A percentile compares a stretch with the other conserved stretches of the same genome.
Evolutionary conservation across 2,797 vertebrate genomes (phyloP).

Genomic region (Rhadinocentrus ornatus): DNA sequence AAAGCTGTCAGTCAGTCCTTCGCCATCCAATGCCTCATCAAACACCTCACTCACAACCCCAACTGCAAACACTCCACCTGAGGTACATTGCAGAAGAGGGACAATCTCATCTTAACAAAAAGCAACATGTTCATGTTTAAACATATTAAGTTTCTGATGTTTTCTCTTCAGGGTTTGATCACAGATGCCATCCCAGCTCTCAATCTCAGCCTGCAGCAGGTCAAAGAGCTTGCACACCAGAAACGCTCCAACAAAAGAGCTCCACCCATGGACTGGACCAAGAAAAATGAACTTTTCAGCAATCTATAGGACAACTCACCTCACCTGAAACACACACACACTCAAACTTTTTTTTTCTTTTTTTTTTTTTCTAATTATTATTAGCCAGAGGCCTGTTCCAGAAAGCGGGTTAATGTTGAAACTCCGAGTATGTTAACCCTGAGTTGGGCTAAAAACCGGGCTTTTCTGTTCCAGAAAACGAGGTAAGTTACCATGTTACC

Average conservation of each 20-base stretch:
- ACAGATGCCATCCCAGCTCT: conserved; percentile 81
- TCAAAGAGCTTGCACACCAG: conserved; percentile 93
- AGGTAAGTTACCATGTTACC: no score
- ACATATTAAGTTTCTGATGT: no score
- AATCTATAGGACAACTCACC: conserved; percentile 85
- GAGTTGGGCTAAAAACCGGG: no score
- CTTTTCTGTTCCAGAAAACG: no score
- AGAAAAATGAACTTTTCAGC: conserved; percentile 98
- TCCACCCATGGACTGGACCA: conserved; percentile 98
- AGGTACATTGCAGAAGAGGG: conserved; percentile 59
- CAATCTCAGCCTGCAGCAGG: conserved; percentile 89
- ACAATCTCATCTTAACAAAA: not conserved
- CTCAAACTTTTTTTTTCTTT: conserved; percentile 6
- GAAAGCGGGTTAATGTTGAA: no score
- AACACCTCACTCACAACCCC: conserved; percentile 76
- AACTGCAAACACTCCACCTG: conserved; percentile 70
- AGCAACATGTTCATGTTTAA: not conserved
- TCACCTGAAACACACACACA: conserved; percentile 18
- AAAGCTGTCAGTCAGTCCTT: conserved; percentile 78
- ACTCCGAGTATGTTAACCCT: no score
- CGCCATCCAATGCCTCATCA: conserved; percentile 81
- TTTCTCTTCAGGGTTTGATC: conserved; percentile 52
- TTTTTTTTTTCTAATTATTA: not conserved
- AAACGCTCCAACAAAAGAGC: conserved; percentile 93
- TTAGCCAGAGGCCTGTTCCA: not conserved